phyloP scores from a whole-genome alignment of 2,113 vertebrate genomes.

The Strix aluco region DNA sequence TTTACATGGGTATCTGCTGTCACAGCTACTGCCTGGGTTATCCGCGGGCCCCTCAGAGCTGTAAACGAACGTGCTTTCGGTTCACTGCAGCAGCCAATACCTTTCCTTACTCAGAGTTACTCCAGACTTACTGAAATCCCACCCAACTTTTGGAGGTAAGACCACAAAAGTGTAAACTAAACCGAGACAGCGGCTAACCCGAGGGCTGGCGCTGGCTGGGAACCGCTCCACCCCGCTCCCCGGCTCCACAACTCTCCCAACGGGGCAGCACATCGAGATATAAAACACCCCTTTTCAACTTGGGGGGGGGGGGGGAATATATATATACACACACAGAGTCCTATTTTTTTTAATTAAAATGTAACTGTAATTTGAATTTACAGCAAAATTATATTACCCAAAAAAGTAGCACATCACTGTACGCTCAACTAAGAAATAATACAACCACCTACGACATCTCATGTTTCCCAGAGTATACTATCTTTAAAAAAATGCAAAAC shows the following conservation, averaged over 20 bases:
- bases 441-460: neutral
- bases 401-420: neutral
- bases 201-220: neutral
- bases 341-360: neutral
- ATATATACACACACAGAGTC: neutral
- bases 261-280: neutral
- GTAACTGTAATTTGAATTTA: neutral
- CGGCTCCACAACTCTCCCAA: neutral
- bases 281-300: neutral
- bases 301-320: neutral
- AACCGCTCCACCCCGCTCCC: accelerated
- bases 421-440: neutral
- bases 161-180: neutral
- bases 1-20: neutral
- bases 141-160: neutral
- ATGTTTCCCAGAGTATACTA: neutral
- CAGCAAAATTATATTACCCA: neutral
- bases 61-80: neutral
- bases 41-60: neutral
- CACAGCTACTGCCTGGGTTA: neutral
- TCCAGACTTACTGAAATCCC: neutral
- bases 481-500: neutral
- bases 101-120: neutral
- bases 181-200: neutral
- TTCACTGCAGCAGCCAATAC: neutral